phyloP scores from a whole-genome alignment of 2,888 invertebrate genomes.

The Ecliptopera silaceata region DNA sequence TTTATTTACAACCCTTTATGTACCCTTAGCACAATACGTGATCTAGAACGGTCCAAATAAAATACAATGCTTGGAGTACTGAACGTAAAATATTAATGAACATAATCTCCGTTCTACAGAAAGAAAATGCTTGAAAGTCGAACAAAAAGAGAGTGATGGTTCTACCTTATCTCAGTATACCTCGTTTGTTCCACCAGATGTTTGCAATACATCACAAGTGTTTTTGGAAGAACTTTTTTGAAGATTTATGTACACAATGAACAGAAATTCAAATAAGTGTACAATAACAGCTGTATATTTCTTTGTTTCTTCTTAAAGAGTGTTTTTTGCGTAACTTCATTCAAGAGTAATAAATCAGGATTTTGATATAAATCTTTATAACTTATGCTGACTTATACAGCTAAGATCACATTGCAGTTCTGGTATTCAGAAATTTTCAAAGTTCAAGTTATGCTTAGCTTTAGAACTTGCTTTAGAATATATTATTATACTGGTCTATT shows the following conservation, averaged over 20 bases:
- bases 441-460: no score
- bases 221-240: conserved; percentile 27
- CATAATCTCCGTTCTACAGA: conserved; percentile 26
- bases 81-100: conserved; percentile 33
- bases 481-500: no score
- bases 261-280: conserved; percentile 15
- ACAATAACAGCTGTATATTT: not conserved
- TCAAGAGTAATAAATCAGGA: no score
- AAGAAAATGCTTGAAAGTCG: conserved; percentile 29
- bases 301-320: not conserved
- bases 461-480: no score
- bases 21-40: not conserved
- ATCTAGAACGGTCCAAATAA: not conserved
- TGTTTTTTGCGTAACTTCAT: not conserved
- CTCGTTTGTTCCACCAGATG: conserved; percentile 66
- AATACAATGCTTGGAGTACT: not conserved
- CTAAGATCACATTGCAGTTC: no score
- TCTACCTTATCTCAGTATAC: conserved; percentile 60
- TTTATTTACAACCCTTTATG: no score
- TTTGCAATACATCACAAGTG: conserved; percentile 54
- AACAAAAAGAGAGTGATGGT: conserved; percentile 61
- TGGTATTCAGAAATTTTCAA: no score
- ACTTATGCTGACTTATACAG: no score
- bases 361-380: no score
- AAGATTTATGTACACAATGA: conserved; percentile 23